Evolutionary conservation across 2,113 vertebrate species (phyloP).

Genomic region (Pteronura brasiliensis): DNA sequence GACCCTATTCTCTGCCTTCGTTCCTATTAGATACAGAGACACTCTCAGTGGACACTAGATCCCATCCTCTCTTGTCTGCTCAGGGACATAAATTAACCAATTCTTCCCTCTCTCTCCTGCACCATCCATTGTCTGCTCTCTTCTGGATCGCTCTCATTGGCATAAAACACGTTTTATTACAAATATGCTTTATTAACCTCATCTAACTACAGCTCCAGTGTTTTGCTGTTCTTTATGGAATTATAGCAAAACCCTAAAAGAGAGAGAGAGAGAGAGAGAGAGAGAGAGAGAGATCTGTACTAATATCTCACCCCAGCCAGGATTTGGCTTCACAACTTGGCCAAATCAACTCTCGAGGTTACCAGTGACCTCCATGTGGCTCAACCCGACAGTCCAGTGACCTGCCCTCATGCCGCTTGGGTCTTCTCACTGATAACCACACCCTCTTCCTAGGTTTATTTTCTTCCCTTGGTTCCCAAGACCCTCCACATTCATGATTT

Average conservation of each 20-base stretch:
- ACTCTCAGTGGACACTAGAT: background rate
- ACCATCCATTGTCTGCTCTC: background rate
- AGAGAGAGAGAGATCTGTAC: background rate
- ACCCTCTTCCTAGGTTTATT: background rate
- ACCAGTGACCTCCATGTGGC: background rate
- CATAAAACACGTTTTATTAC: background rate
- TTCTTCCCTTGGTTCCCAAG: background rate
- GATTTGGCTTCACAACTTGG: slow-evolving; percentile 37
- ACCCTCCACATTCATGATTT: background rate
- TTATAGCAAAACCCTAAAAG: background rate
- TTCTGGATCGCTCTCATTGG: background rate
- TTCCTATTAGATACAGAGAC: background rate
- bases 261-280: background rate
- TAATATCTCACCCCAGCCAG: background rate
- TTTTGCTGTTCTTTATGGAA: background rate
- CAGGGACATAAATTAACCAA: background rate
- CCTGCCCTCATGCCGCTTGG: background rate
- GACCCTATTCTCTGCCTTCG: background rate
- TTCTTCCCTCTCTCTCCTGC: background rate
- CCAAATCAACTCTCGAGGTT: background rate
- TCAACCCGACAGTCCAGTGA: background rate
- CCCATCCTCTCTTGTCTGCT: background rate
- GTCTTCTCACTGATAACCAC: background rate
- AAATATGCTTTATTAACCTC: background rate
- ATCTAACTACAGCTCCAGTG: background rate